These are phyloP conservation scores for Oreochromis spilurus DNA, from an alignment of 2,113 vertebrate species.

Conservation along the genomic window DNA sequence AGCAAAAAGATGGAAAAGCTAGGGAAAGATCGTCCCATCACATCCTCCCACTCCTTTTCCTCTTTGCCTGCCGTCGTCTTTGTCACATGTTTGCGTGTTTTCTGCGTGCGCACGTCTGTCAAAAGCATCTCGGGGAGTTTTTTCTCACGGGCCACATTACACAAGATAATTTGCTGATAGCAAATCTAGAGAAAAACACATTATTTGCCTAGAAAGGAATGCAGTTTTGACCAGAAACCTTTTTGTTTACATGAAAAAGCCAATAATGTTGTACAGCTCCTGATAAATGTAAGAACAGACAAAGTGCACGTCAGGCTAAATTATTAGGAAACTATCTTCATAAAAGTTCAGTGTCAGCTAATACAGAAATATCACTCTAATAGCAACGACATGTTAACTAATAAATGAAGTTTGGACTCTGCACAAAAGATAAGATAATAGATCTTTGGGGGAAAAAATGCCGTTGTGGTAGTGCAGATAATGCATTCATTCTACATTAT, in stretches of 20 bases:
- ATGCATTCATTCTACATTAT: slow-evolving; percentile 50
- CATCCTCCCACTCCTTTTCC: slow-evolving; percentile 45
- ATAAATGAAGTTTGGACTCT: neutral
- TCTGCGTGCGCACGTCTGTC: neutral
- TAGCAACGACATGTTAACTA: neutral
- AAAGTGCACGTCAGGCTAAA: neutral
- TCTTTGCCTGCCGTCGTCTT: neutral
- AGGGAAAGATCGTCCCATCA: neutral
- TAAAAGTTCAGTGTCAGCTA: neutral
- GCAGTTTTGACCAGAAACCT: neutral
- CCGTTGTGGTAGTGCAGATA: slow-evolving; percentile 13
- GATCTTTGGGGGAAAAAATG: slow-evolving; percentile 23
- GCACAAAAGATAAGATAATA: slow-evolving; percentile 27
- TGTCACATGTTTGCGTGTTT: neutral
- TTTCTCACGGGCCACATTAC: slow-evolving; percentile 25
- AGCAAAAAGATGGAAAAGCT: slow-evolving; percentile 4
- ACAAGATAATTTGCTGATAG: slow-evolving; percentile 18
- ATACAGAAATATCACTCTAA: neutral
- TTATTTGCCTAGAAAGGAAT: slow-evolving; percentile 12
- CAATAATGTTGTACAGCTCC: neutral
- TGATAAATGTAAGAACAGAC: neutral
- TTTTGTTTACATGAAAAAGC: neutral
- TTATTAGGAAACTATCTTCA: neutral
- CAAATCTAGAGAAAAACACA: slow-evolving; percentile 8
- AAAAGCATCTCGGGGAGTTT: slow-evolving; percentile 11